phyloP scores from a whole-genome alignment of 2,797 vertebrate genomes.

The Dendrocincla fuliginosa region DNA sequence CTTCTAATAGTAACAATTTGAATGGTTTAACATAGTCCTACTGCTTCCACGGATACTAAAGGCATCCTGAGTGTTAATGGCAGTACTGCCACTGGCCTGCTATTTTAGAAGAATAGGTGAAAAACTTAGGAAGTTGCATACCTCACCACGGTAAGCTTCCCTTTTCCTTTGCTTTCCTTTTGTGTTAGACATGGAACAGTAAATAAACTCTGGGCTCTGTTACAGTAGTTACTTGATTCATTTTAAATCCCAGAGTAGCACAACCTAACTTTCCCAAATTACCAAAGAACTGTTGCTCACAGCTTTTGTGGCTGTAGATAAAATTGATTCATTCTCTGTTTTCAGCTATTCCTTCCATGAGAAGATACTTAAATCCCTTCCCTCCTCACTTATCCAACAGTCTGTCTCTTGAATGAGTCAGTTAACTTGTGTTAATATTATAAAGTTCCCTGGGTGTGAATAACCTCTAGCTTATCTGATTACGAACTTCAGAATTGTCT shows the following conservation, averaged over 20 bases:
- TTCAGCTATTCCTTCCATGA: not conserved
- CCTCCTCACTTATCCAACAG: not conserved
- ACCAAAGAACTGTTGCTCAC: not conserved
- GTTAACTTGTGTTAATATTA: not conserved
- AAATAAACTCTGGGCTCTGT: constrained; percentile 19
- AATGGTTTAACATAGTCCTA: constrained; percentile 71
- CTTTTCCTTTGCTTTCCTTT: constrained; percentile 56
- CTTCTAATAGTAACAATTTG: constrained; percentile 71
- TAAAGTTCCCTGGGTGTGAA: constrained; percentile 62
- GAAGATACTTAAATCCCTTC: not conserved
- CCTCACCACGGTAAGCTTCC: constrained; percentile 62
- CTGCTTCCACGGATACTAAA: constrained; percentile 69
- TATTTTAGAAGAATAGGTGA: constrained; percentile 74
- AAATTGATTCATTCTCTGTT: not conserved
- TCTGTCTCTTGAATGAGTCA: not conserved
- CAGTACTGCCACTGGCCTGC: constrained; percentile 69
- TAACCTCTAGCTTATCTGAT: constrained; percentile 43
- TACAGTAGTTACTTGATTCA: not conserved
- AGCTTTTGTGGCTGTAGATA: not conserved
- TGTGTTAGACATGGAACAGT: constrained; percentile 27
- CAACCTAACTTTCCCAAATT: not conserved
- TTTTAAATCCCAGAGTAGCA: not conserved
- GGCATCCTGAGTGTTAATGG: constrained; percentile 69
- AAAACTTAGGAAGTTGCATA: constrained; percentile 70
- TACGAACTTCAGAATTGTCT: not conserved